Percentiles rank a stretch among this genome's conserved stretches.
Evolutionary conservation across 2,113 vertebrate species (phyloP).

Genomic region (Illadopsis cleaveri): DNA sequence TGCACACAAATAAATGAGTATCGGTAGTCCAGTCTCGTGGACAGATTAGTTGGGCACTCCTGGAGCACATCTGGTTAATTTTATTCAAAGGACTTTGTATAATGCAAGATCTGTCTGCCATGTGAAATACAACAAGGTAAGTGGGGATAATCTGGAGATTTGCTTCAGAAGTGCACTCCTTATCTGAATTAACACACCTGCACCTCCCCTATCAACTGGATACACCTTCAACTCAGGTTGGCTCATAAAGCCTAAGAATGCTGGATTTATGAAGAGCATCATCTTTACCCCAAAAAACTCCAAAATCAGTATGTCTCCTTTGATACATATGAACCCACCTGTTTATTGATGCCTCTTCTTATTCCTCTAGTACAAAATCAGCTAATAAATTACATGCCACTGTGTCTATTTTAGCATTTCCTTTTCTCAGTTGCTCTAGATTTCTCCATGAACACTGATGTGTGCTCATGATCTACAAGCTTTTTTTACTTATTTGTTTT

Average conservation of each 20-base stretch:
- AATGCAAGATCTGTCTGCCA: neutral
- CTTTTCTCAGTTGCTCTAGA: neutral
- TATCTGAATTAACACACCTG: neutral
- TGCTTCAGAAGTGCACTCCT: neutral
- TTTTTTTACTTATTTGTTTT: neutral
- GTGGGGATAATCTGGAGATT: neutral
- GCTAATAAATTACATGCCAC: neutral
- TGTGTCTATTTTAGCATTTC: neutral
- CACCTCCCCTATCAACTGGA: neutral
- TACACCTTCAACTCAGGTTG: neutral
- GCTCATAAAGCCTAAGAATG: neutral
- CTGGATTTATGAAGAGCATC: neutral
- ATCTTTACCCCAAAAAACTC: accelerated
- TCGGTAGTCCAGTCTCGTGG: neutral
- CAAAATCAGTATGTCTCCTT: neutral
- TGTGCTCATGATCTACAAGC: neutral
- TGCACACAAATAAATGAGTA: neutral
- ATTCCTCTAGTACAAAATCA: neutral
- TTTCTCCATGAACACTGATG: neutral
- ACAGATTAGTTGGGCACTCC: neutral
- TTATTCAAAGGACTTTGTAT: neutral
- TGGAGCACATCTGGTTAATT: neutral
- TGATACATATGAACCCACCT: neutral
- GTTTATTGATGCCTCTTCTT: neutral
- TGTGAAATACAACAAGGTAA: neutral